These are phyloP conservation scores for Drosophila neonasuta DNA, from an alignment of 2,888 invertebrate species.

Conservation along the genomic window DNA sequence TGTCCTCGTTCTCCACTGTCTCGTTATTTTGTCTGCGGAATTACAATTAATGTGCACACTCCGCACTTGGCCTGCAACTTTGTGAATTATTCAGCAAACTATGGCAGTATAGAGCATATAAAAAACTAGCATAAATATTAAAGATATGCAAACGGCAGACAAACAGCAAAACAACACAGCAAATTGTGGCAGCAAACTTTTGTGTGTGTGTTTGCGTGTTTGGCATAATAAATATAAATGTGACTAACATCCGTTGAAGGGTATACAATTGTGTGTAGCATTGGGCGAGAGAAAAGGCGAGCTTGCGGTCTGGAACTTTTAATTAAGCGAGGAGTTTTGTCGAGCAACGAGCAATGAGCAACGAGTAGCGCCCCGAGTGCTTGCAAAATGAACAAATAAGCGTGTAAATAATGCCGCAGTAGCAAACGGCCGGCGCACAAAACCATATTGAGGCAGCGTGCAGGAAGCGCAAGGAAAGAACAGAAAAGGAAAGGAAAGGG, in stretches of 20 bases:
- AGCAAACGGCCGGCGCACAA: constrained; percentile 30
- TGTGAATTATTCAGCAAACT: constrained; percentile 11
- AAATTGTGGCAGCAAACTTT: constrained; percentile 15
- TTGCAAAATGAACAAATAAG: constrained; percentile 72
- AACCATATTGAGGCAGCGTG: constrained; percentile 42
- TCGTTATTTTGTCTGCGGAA: not conserved
- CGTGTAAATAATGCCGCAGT: constrained; percentile 71
- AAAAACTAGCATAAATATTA: constrained; percentile 31
- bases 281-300: constrained; percentile 10
- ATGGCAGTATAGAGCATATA: constrained; percentile 2
- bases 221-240: constrained; percentile 28
- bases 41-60: constrained; percentile 10
- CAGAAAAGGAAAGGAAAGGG: not conserved
- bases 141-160: constrained; percentile 8
- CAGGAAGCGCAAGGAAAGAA: not conserved
- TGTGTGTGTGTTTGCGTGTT: not conserved
- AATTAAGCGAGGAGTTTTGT: constrained; percentile 59
- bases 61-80: not conserved
- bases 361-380: constrained; percentile 51
- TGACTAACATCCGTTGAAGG: constrained; percentile 20
- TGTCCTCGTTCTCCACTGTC: not conserved
- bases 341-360: constrained; percentile 5
- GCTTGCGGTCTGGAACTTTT: constrained; percentile 63
- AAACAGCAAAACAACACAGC: not conserved
- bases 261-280: constrained; percentile 24